A percentile compares a stretch with the other conserved stretches of the same genome.
Conservation (phyloP, 2,797 vertebrate genomes). For the Perdix hodgsoniae region DNA sequence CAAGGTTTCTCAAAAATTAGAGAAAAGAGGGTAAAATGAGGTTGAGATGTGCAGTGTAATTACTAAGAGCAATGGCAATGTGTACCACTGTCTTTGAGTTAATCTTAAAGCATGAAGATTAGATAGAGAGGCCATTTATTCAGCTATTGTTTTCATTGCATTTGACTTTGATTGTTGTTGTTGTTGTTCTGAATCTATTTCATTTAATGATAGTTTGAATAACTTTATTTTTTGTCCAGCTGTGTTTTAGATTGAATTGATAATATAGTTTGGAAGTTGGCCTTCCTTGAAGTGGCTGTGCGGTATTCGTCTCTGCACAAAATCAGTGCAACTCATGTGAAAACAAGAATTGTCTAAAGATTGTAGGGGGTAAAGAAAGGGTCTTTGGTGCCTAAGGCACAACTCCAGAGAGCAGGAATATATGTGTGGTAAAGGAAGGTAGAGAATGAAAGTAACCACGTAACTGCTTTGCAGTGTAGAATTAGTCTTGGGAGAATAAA, state of each 20-base stretch:
- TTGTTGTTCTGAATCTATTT: background rate
- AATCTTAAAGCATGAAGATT: background rate
- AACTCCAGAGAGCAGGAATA: background rate
- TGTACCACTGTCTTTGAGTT: background rate
- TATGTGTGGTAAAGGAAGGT: background rate
- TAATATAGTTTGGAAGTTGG: background rate
- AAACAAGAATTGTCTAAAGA: background rate
- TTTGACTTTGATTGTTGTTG: background rate
- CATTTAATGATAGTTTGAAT: background rate
- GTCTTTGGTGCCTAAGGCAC: background rate
- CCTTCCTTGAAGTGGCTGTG: background rate
- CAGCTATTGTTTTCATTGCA: background rate
- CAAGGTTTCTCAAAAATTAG: background rate
- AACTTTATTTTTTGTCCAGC: background rate
- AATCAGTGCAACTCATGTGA: background rate
- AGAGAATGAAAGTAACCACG: background rate
- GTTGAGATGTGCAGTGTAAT: accelerated
- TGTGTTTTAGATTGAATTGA: background rate
- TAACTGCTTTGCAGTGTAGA: background rate
- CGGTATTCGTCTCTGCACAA: background rate
- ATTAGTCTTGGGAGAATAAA: background rate
- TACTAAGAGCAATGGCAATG: background rate
- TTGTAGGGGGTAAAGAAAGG: background rate
- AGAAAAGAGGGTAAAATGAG: background rate
- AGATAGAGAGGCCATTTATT: background rate